Evolutionary conservation across 2,113 vertebrate species (phyloP), one percentile per base, ranked within the genome.

Genomic region (Peromyscus maniculatus): DNA sequence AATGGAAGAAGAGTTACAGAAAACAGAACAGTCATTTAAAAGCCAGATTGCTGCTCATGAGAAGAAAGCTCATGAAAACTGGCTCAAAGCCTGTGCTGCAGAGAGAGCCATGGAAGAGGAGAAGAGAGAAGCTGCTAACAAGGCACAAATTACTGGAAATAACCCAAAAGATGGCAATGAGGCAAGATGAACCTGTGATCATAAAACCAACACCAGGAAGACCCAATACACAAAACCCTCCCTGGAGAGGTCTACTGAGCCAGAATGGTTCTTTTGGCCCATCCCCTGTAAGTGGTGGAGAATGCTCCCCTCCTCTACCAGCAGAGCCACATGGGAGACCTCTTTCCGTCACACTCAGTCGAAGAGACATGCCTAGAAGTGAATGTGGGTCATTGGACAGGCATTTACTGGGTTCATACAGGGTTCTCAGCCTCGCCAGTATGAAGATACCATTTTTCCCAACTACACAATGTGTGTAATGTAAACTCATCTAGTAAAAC

Each of bases 51-150:
- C 99, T 97, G 96, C 98, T 91, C 99, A 99, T 57, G 99, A 99
- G 96, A 99, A 99, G 97, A 99, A 99, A 97, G 99, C 99, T 49
- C 99, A 99, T 11, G 99, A 99, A 55, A 99, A 99, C 87, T 99
- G 99, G 99, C 98, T 99, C 62, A 99, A 99, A 89, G 99, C 99
- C 43, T 99, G 99, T 33, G 99, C 99, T 4, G 99, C 99, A 0
- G 99, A 99, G 96, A 99, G 99, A 98, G 99, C 99, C 22, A 98
- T 99, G 67, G 99, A 99, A 78, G 99, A 99, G 94, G 99, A 99
- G 97, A 99, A 99, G 74, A 98, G 99, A 75, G 99, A 99, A 96
- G 98, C 99, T 0, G 99, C 99, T 43, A 99, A 99, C 92, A 66
- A 99, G 99, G 31, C 99, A 99, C 75, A 99, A 99, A 93, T 98